Evolutionary conservation across 2,113 vertebrate genomes (phyloP).

Genomic region (Cyprinodon tularosa): DNA sequence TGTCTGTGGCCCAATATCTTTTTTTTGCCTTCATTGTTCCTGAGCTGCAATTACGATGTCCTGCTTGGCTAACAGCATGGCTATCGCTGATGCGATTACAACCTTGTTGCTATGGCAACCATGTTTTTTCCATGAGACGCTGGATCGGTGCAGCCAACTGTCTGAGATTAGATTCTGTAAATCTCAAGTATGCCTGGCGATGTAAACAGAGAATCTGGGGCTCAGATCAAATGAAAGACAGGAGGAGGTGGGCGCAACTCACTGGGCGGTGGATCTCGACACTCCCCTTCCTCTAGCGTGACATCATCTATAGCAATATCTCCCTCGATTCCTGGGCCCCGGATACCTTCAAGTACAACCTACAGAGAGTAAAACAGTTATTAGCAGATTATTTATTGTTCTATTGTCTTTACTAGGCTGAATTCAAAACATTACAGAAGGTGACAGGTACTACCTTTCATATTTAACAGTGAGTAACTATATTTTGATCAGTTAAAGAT

Average conservation of each 20-base stretch:
- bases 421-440: slow-evolving; percentile 30
- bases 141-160: slow-evolving; percentile 38
- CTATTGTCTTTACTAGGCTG: no score
- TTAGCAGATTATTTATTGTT: not conserved
- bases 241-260: slow-evolving; percentile 52
- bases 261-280: slow-evolving; percentile 88
- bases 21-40: slow-evolving; percentile 61
- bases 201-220: slow-evolving; percentile 1
- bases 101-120: slow-evolving; percentile 64
- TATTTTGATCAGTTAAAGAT: slow-evolving; percentile 1
- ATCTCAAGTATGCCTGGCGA: slow-evolving; percentile 18
- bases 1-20: slow-evolving; percentile 54
- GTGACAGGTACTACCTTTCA: slow-evolving; percentile 29
- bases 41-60: slow-evolving; percentile 61
- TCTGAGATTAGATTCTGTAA: slow-evolving; percentile 52
- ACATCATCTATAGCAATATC: slow-evolving; percentile 99
- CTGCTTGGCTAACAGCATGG: slow-evolving; percentile 34
- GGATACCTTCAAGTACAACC: slow-evolving; percentile 95
- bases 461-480: slow-evolving; percentile 20
- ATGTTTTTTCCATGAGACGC: slow-evolving; percentile 7
- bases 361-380: slow-evolving; percentile 20
- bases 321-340: slow-evolving; percentile 95
- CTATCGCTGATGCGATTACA: slow-evolving; percentile 66
- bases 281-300: slow-evolving; percentile 94
- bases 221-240: slow-evolving; percentile 4